Evolutionary conservation across 2,113 vertebrate genomes (phyloP).

Genomic region (Caloenas nicobarica): DNA sequence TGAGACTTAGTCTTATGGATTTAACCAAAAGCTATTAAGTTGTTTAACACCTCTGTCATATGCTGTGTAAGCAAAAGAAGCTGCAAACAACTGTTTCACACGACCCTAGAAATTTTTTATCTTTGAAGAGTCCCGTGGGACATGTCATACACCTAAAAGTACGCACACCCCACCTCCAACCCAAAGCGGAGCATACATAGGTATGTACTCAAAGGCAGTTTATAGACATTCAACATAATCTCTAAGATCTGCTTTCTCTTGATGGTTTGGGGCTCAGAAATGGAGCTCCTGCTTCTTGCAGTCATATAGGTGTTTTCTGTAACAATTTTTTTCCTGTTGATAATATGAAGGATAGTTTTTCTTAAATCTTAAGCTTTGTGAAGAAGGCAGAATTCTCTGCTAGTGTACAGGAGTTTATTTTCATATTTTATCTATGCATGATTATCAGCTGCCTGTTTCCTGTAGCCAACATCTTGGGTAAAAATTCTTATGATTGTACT

Average conservation of each 20-base stretch:
- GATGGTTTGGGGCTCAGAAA: neutral
- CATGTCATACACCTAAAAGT: neutral
- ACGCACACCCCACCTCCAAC: too few relatives aligned
- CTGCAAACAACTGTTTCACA: neutral
- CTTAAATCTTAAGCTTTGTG: neutral
- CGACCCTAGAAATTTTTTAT: neutral
- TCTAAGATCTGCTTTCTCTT: neutral
- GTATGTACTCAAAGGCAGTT: neutral
- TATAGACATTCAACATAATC: neutral
- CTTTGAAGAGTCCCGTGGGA: neutral
- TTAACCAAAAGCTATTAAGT: neutral
- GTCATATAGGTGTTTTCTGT: neutral
- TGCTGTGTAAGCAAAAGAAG: neutral
- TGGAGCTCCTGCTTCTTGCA: neutral
- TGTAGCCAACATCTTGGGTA: neutral
- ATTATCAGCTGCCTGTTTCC: neutral
- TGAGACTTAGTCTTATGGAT: neutral
- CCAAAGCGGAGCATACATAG: neutral
- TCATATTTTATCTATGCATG: neutral
- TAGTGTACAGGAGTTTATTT: neutral
- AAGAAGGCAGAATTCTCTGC: neutral
- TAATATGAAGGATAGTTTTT: neutral
- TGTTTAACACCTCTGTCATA: neutral
- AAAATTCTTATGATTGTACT: accelerated
- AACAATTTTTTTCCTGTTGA: neutral